Percentiles rank a stretch among this genome's conserved stretches.
phyloP scores from a whole-genome alignment of 2,888 invertebrate species.

The Apodemia duryi region DNA sequence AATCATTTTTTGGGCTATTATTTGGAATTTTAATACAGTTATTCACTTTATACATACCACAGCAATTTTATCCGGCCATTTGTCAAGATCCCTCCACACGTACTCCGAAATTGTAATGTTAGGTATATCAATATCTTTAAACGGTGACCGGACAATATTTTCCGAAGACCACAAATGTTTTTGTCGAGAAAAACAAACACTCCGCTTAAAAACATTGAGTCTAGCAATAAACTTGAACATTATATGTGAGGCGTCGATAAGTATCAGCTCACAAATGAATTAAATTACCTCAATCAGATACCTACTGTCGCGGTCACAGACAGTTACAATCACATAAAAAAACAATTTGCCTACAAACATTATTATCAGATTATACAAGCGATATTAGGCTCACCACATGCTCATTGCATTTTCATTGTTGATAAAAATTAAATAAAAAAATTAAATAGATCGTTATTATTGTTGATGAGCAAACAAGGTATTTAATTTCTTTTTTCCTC shows the following conservation, averaged over 20 bases:
- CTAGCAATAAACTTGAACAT: conserved; percentile 39
- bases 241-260: background rate
- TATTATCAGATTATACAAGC: background rate
- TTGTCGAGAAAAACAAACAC: conserved; percentile 6
- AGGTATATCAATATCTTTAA: conserved; percentile 61
- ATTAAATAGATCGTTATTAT: too few relatives aligned
- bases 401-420: background rate
- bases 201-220: conserved; percentile 6
- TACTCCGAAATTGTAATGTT: conserved; percentile 75
- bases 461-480: too few relatives aligned
- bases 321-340: background rate
- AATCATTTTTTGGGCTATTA: too few relatives aligned
- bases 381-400: background rate
- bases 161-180: conserved; percentile 45
- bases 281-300: background rate
- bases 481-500: too few relatives aligned
- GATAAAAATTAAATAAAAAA: too few relatives aligned
- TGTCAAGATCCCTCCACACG: conserved; percentile 77
- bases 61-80: conserved; percentile 81
- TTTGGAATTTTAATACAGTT: background rate
- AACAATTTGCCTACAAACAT: background rate
- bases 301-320: background rate
- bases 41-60: conserved; percentile 40
- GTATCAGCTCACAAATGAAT: background rate
- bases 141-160: conserved; percentile 58